Conservation (phyloP, 2,113 vertebrate genomes). For the Colius striatus region DNA sequence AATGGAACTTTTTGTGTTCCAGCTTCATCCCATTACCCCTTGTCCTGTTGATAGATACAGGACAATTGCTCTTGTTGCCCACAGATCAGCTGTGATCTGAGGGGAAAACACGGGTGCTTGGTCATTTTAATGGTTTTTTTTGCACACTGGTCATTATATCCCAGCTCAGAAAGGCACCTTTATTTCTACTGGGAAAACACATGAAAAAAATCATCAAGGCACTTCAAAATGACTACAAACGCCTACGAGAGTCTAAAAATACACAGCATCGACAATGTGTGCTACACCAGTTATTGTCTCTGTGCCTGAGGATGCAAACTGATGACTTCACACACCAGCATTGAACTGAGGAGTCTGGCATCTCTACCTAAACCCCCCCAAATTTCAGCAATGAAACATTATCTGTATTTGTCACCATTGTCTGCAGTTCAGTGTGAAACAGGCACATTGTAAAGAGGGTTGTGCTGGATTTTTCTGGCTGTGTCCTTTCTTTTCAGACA, state of each 20-base stretch:
- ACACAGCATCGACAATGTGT: not conserved
- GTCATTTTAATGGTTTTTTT: not conserved
- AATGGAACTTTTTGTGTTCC: no score
- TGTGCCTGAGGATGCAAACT: not conserved
- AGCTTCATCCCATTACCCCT: no score
- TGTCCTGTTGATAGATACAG: no score
- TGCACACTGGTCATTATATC: not conserved
- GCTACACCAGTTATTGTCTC: conserved; percentile 19
- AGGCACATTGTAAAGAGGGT: not conserved
- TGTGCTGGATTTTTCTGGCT: not conserved
- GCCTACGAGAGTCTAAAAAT: conserved; percentile 56
- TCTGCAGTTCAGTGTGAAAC: not conserved
- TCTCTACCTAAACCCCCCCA: not conserved
- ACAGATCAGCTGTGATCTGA: no score
- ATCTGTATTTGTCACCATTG: not conserved
- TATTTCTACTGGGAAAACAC: not conserved
- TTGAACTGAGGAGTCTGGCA: not conserved
- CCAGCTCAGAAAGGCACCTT: not conserved
- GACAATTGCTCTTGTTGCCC: no score
- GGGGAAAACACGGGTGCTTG: no score
- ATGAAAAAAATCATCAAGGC: not conserved
- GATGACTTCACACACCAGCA: not conserved
- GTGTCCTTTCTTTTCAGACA: not conserved
- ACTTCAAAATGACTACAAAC: not conserved
- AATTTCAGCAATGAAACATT: not conserved